Evolutionary conservation across 2,888 invertebrate genomes (phyloP).

Genomic region (Pyrrhia umbra): DNA sequence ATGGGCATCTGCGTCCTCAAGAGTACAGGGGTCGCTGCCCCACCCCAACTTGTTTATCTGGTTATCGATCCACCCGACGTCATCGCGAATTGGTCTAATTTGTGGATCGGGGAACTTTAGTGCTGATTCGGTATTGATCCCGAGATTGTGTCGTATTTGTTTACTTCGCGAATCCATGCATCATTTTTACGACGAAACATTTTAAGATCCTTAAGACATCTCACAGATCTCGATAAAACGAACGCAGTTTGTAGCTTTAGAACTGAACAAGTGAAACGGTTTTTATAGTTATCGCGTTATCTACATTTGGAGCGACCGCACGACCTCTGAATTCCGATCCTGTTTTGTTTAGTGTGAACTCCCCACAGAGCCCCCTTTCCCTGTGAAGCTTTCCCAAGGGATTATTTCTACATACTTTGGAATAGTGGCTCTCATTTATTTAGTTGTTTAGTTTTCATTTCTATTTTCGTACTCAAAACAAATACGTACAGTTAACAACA

Average conservation of each 20-base stretch:
- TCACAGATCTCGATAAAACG: not conserved
- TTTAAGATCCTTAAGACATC: not conserved
- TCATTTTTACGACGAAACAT: not conserved
- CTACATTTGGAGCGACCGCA: conserved; percentile 50
- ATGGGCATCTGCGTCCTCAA: conserved; percentile 84
- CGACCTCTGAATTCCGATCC: conserved; percentile 56
- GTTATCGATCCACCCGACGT: conserved; percentile 79
- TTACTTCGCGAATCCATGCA: conserved; percentile 6
- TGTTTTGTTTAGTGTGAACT: conserved; percentile 53
- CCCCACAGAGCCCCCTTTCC: conserved; percentile 42
- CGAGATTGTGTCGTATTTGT: conserved; percentile 37
- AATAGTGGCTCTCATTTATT: conserved; percentile 45
- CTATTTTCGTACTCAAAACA: conserved; percentile 24
- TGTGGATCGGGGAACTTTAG: conserved; percentile 65
- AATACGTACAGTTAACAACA: conserved; percentile 4
- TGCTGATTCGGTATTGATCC: conserved; percentile 56
- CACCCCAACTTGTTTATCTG: conserved; percentile 83
- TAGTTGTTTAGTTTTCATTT: conserved; percentile 28
- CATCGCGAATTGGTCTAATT: conserved; percentile 73
- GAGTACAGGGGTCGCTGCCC: conserved; percentile 75
- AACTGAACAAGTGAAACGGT: conserved; percentile 15
- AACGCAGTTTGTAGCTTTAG: conserved; percentile 10
- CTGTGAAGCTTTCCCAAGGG: conserved; percentile 49
- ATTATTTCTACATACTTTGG: conserved; percentile 36
- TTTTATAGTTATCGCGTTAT: conserved; percentile 52